Percentiles rank a stretch among this genome's conserved stretches.
These are phyloP conservation scores for Kobus ellipsiprymnus DNA, from an alignment of 2,113 vertebrate species.

Conservation along the genomic window DNA sequence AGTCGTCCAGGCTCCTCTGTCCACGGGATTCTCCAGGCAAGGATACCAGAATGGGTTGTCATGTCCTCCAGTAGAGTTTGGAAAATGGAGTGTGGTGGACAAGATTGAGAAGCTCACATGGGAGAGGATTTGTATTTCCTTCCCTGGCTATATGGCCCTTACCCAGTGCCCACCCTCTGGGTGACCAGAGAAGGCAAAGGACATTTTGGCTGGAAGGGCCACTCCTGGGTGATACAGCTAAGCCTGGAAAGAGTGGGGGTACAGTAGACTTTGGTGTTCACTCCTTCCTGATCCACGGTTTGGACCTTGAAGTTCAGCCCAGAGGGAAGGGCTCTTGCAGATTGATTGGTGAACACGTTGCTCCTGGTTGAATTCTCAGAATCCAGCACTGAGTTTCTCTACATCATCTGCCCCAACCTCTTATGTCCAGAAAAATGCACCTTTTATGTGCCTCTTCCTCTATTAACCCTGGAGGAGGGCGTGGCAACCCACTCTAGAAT, in stretches of 20 bases:
- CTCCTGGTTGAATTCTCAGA: background rate
- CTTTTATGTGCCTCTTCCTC: background rate
- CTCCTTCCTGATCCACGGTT: background rate
- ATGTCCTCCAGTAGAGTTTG: background rate
- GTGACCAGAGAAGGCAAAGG: background rate
- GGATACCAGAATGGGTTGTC: background rate
- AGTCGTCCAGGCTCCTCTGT: background rate
- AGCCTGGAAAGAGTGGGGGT: background rate
- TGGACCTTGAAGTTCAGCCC: background rate
- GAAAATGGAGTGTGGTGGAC: background rate
- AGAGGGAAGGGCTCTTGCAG: background rate
- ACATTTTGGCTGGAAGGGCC: background rate
- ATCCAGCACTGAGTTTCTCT: background rate
- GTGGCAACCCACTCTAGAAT: background rate
- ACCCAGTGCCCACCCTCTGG: rapidly evolving
- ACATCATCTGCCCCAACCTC: background rate
- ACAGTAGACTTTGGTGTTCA: background rate
- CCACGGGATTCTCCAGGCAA: background rate
- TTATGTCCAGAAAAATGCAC: background rate
- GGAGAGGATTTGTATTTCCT: background rate
- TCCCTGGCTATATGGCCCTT: background rate
- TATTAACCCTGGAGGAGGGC: background rate
- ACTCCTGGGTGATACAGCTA: background rate
- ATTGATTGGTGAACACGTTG: background rate
- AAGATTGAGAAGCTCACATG: background rate